These are phyloP conservation scores for Phrynocephalus versicolor DNA, from an alignment of 2,113 vertebrate species.

Conservation along the genomic window DNA sequence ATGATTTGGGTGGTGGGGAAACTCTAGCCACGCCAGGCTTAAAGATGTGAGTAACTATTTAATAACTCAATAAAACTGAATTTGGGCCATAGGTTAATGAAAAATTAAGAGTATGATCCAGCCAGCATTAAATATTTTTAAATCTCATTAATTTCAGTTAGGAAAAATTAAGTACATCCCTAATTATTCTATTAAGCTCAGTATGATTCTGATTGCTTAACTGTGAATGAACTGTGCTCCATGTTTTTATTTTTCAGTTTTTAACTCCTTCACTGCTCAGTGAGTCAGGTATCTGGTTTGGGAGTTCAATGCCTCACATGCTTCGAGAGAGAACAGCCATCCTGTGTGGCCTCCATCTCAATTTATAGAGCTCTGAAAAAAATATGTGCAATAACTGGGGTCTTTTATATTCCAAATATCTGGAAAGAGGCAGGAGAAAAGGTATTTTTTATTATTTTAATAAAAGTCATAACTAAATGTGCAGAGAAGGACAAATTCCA, in stretches of 20 bases:
- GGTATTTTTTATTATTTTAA: neutral
- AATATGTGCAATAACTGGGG: neutral
- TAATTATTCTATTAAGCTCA: conserved; percentile 2
- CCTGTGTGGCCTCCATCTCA: neutral
- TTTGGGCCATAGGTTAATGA: neutral
- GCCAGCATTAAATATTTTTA: neutral
- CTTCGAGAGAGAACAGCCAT: too few relatives aligned
- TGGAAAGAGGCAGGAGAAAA: neutral
- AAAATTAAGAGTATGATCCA: conserved; percentile 15
- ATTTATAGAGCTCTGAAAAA: conserved; percentile 37
- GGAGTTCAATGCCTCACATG: too few relatives aligned
- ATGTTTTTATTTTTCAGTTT: conserved; percentile 7
- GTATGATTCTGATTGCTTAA: neutral
- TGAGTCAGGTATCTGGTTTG: too few relatives aligned
- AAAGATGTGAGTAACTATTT: neutral
- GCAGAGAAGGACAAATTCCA: neutral
- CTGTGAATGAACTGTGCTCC: neutral
- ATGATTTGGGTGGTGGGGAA: neutral
- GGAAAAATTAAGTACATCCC: neutral
- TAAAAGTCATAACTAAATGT: neutral
- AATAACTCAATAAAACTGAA: neutral
- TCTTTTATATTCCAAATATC: neutral
- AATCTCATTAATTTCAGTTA: conserved; percentile 15
- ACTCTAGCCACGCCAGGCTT: neutral
- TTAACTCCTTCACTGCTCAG: fast-evolving